Evolutionary conservation across 1,140 invertebrate species (phyloP), one percentile per base, ranked within the genome.

Genomic region (Matsumurasca onukii): DNA sequence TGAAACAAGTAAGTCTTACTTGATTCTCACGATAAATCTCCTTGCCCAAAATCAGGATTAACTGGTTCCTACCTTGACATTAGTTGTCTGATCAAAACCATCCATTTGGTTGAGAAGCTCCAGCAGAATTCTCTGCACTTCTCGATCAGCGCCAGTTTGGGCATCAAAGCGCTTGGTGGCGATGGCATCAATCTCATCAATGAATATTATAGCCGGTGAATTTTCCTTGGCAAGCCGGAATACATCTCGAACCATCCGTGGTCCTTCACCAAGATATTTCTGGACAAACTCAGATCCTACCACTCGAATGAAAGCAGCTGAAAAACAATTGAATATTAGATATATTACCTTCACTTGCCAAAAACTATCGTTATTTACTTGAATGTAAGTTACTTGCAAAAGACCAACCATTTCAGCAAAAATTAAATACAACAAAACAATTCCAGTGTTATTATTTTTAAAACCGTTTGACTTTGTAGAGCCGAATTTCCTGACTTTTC

Each of bases 91-190:
- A 85, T 99, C 98, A 82, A 99, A 99, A 63, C 98, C 98, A 83
- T 99, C 98, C 98, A 99, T 99, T 82, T 99, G 98, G 84, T 99
- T 99, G 0, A 99, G 83, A 13, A 99, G 83, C 78, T 99, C 98
- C 2, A 99, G 82, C 1, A 99, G 80, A 81, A 99, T 99, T 81
- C 98, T 88, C 80, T 99, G 98, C 0, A 99, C 98, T 82, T 99
- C 98, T 74, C 98, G 86, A 86, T 99, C 98, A 68, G 98, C 98
- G 75, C 97, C 97, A 74, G 97, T 99, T 82, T 99, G 97, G 17
- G 97, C 97, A 85, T 99, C 97, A 82, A 99, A 99, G 80, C 97
- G 86, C 80, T 98, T 98, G 0, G 97, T 99, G 27, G 97, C 97
- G 77, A 99, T 99, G 24, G 97, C 97, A 82, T 99, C 97, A 75